These are phyloP conservation scores for Cyprinodon tularosa DNA, from an alignment of 2,113 vertebrate species.

Conservation along the genomic window DNA sequence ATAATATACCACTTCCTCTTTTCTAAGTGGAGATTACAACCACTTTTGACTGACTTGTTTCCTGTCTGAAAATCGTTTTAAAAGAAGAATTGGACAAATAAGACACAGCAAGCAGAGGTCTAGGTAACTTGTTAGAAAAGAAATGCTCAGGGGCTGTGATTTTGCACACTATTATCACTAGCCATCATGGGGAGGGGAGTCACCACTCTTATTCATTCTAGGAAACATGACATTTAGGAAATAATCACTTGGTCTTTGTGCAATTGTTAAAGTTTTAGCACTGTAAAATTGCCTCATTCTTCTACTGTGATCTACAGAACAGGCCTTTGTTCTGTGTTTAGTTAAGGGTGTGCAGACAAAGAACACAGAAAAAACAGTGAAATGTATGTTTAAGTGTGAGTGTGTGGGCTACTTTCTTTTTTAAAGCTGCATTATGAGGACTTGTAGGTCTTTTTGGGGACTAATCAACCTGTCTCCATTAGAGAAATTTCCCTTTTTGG, in stretches of 20 bases:
- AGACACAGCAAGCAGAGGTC: conserved; percentile 25
- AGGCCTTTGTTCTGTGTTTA: conserved; percentile 23
- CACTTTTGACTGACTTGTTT: conserved; percentile 59
- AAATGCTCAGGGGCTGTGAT: conserved; percentile 61
- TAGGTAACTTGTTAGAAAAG: conserved; percentile 63
- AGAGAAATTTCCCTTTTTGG: too few relatives aligned
- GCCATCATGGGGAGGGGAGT: conserved; percentile 51
- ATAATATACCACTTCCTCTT: conserved; percentile 26
- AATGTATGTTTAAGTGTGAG: conserved; percentile 21
- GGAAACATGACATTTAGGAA: conserved; percentile 76
- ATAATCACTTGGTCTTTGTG: conserved; percentile 67
- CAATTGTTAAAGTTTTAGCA: conserved; percentile 49
- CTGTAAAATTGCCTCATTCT: conserved; percentile 34
- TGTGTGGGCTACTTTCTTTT: too few relatives aligned
- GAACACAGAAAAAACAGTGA: conserved; percentile 1
- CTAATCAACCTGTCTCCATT: too few relatives aligned
- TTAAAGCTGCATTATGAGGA: too few relatives aligned
- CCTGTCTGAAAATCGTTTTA: conserved; percentile 55
- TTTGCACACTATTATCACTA: conserved; percentile 44
- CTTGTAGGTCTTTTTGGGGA: too few relatives aligned
- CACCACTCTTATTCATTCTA: conserved; percentile 56
- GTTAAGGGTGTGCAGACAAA: conserved; percentile 20
- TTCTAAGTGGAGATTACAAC: conserved; percentile 54
- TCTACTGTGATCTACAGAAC: conserved; percentile 42
- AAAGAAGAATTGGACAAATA: conserved; percentile 14